Evolutionary conservation across 2,113 vertebrate species (phyloP).

Genomic region (Hemiscyllium ocellatum): DNA sequence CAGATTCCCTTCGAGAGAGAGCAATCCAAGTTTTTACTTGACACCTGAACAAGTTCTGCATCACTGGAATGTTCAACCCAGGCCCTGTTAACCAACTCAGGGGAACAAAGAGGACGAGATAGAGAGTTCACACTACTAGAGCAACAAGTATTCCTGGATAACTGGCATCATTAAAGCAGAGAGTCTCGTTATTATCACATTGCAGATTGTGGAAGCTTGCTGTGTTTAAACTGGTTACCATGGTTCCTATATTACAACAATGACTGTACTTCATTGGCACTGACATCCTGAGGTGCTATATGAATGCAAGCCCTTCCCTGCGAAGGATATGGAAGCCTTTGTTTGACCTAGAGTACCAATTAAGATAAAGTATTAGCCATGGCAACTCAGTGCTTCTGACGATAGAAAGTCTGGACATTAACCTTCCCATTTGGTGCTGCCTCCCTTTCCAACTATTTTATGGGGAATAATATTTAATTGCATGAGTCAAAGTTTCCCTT

Average conservation of each 20-base stretch:
- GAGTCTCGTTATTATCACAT: not conserved
- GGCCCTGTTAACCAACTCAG: too few relatives aligned
- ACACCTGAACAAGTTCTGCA: not conserved
- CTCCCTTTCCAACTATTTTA: not conserved
- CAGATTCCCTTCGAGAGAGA: not conserved
- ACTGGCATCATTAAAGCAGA: not conserved
- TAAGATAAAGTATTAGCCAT: not conserved
- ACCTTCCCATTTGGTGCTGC: not conserved
- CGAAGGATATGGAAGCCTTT: not conserved
- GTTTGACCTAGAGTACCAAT: not conserved
- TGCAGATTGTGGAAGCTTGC: not conserved
- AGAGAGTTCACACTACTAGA: not conserved
- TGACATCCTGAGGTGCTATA: not conserved
- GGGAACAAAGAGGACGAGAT: not conserved
- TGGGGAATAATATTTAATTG: not conserved
- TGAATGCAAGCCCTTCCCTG: not conserved
- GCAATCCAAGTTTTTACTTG: not conserved
- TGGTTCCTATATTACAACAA: not conserved
- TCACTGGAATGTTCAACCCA: too few relatives aligned
- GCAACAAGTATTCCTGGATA: not conserved
- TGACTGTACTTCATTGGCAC: not conserved
- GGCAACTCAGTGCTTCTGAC: not conserved
- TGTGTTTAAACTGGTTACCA: not conserved
- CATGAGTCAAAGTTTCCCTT: not conserved
- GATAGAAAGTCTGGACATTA: not conserved